Evolutionary conservation across 1,140 invertebrate genomes (phyloP).

Genomic region (Argopecten irradians): DNA sequence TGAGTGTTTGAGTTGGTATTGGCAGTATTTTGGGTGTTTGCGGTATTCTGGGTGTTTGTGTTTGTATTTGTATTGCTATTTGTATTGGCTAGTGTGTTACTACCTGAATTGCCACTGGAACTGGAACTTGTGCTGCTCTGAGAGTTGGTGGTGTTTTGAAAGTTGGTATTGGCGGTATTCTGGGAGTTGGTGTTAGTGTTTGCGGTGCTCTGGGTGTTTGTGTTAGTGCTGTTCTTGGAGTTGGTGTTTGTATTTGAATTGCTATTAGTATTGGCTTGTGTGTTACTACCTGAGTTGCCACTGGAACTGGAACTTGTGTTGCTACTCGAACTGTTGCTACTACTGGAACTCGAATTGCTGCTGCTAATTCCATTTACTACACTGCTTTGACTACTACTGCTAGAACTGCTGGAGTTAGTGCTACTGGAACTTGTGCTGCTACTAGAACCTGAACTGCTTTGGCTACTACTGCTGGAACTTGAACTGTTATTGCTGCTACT

Average conservation of each 20-base stretch:
- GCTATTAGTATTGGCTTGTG: conserved; percentile 25
- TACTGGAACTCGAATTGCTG: conserved; percentile 29
- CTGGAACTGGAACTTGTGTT: conserved; percentile 26
- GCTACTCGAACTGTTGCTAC: conserved; percentile 38
- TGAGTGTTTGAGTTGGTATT: neutral
- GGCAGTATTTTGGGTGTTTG: neutral
- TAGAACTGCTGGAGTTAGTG: conserved; percentile 23
- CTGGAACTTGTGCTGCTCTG: neutral
- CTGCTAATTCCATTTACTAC: neutral
- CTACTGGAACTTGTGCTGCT: conserved; percentile 23
- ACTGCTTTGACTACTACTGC: conserved; percentile 12
- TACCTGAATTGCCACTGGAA: neutral
- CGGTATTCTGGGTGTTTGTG: neutral
- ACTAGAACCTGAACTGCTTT: neutral
- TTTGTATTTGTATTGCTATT: neutral
- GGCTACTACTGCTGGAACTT: conserved; percentile 7
- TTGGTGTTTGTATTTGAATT: conserved; percentile 32
- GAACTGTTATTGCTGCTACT: neutral
- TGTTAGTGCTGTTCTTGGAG: conserved; percentile 24
- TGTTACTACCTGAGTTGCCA: conserved; percentile 22
- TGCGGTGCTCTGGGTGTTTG: conserved; percentile 27
- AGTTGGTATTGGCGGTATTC: conserved; percentile 32
- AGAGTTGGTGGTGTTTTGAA: neutral
- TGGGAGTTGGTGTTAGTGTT: conserved; percentile 28
- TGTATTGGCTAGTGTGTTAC: neutral